A percentile compares a stretch with the other conserved stretches of the same genome.
These are phyloP conservation scores for Trematocara variabile DNA, from an alignment of 2,113 vertebrate species.

Conservation along the genomic window DNA sequence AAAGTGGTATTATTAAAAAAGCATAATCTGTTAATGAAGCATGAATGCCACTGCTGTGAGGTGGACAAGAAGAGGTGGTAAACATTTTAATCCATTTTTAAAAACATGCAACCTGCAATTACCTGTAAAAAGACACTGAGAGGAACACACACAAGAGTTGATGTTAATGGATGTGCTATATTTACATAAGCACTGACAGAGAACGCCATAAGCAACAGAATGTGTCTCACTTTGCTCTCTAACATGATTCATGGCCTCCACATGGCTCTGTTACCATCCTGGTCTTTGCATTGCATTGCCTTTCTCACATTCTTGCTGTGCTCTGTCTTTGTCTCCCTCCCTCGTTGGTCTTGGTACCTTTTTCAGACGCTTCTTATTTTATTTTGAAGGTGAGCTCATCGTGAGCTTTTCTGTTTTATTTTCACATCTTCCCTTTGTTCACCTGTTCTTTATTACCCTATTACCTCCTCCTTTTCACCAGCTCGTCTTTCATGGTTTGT, in stretches of 20 bases:
- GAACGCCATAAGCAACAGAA: neutral
- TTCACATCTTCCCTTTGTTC: neutral
- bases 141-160: neutral
- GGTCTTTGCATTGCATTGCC: neutral
- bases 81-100: neutral
- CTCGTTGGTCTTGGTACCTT: neutral
- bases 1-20: neutral
- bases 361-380: neutral
- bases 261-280: neutral
- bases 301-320: fast-evolving
- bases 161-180: neutral
- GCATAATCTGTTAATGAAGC: neutral
- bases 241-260: neutral
- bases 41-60: neutral
- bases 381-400: neutral
- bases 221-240: neutral
- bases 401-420: neutral
- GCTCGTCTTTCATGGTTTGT: neutral
- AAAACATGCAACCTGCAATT: neutral
- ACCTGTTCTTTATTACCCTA: neutral
- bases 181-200: neutral
- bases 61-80: neutral
- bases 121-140: neutral
- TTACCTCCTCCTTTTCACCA: neutral
- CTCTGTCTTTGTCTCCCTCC: neutral